These are phyloP conservation scores for Carettochelys insculpta DNA, from an alignment of 2,113 vertebrate species.

Conservation along the genomic window DNA sequence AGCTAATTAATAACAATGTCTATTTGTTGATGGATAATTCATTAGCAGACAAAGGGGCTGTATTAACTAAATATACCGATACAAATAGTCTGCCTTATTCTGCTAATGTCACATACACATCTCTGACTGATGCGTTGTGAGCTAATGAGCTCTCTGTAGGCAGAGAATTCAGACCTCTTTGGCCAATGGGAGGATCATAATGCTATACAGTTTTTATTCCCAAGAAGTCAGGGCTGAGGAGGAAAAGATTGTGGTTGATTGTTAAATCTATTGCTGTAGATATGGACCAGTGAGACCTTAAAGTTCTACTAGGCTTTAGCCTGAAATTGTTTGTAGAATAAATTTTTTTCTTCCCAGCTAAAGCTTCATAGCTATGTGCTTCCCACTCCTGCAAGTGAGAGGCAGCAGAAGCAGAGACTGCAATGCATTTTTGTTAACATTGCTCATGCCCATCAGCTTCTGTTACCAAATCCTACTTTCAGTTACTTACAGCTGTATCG, in stretches of 20 bases:
- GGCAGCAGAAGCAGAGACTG: background rate
- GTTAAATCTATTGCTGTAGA: background rate
- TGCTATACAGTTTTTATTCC: background rate
- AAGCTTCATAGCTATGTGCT: background rate
- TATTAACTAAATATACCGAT: background rate
- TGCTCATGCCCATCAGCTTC: background rate
- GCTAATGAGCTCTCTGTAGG: conserved; percentile 22
- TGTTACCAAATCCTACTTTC: background rate
- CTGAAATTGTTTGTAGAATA: background rate
- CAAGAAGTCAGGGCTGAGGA: background rate
- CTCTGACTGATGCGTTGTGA: background rate
- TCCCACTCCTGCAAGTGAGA: background rate
- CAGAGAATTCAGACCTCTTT: background rate
- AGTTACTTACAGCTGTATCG: background rate
- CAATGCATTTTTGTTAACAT: background rate
- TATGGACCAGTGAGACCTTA: background rate
- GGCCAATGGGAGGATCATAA: background rate
- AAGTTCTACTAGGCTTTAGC: background rate
- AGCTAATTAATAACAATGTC: background rate
- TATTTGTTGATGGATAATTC: background rate
- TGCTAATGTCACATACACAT: background rate
- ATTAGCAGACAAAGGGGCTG: background rate
- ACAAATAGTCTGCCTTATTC: background rate
- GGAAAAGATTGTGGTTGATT: background rate
- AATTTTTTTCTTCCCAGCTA: background rate